Base-by-base conservation (phyloP, 2,888 invertebrate genomes). In the Philonicus albiceps region DNA sequence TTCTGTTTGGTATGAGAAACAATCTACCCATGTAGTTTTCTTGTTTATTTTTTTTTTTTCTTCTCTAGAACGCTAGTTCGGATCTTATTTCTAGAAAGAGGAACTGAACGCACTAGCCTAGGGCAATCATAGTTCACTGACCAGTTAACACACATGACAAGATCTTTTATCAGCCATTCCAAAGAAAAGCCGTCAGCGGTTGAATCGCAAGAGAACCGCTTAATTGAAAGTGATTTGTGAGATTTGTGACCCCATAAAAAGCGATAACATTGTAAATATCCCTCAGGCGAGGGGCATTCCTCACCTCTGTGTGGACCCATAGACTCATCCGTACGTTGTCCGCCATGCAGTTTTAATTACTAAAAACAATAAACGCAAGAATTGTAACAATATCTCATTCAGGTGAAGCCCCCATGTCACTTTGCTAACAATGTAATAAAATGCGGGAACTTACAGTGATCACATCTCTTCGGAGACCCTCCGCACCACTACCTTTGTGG, bases 381-480 rank as follows among this genome's bases (percentile, higher is more conserved):
- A 84, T 84, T 84, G 84, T 84, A 73, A 84, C 84, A 84, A 84
- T 84, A 84, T 84, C 84, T 84, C 43, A 73, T 73, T 72, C 73
- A 64, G 43, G 13, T 72, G 43, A 72, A 76, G 85, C 75, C 43
- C 34, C 43, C 75, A 64, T 86, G 86, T 86, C 86, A 86, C 80
- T 86, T 19, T 64, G 72, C 78, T 86, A 86, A 86, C 86, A 86
- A 86, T 86, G 86, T 86, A 86, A 86, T 86, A 86, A 86, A 86
- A 86, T 86, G 64, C 43, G 8, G 3, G 43, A 31, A 78, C 64
- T 86, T 86, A 80, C 86, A 86, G 55, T 31, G 40, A 73, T 13
- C 40, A 1, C 72, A 37, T 16, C 37, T 72, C n/a, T n/a, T n/a
- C 19, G n/a, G 27, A 43, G 40, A 3, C 31, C 55, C 49, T 8